Conservation (phyloP, 2,888 invertebrate species). For the Sclerodermus sp. region DNA sequence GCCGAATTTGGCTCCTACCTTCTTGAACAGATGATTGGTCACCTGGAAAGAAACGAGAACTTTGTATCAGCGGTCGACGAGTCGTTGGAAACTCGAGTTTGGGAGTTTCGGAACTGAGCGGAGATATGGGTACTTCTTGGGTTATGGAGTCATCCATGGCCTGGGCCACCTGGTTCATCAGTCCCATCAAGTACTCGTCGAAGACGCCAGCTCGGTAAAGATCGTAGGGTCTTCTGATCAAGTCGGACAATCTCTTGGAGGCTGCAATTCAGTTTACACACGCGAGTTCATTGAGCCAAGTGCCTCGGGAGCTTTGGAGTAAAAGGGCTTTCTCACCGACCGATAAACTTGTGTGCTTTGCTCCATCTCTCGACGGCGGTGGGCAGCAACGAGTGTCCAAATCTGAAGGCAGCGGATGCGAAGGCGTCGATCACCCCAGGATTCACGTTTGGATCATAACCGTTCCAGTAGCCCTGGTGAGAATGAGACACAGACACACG, state of each 20-base stretch:
- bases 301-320: neutral
- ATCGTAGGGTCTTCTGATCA: conserved; percentile 87
- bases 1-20: conserved; percentile 76
- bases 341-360: conserved; percentile 91
- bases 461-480: conserved; percentile 72
- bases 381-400: conserved; percentile 87
- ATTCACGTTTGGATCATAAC: conserved; percentile 81
- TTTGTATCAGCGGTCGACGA: too few species aligned
- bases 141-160: conserved; percentile 95
- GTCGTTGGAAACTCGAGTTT: too few species aligned
- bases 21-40: conserved; percentile 89
- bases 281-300: conserved; percentile 4
- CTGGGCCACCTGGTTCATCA: conserved; percentile 92
- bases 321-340: conserved; percentile 56
- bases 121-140: conserved; percentile 63
- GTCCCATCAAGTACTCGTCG: conserved; percentile 89
- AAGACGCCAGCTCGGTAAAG: conserved; percentile 87
- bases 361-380: conserved; percentile 93
- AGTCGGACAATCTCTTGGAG: conserved; percentile 83
- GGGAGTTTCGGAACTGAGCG: too few species aligned
- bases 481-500: too few species aligned
- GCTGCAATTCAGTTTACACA: too few species aligned
- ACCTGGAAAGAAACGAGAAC: conserved; percentile 72
- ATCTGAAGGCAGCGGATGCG: conserved; percentile 89
- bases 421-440: conserved; percentile 88